Percentiles rank a stretch among this genome's conserved stretches.
Conservation (phyloP, 2,888 invertebrate species). For the Meandrusa payeni region DNA sequence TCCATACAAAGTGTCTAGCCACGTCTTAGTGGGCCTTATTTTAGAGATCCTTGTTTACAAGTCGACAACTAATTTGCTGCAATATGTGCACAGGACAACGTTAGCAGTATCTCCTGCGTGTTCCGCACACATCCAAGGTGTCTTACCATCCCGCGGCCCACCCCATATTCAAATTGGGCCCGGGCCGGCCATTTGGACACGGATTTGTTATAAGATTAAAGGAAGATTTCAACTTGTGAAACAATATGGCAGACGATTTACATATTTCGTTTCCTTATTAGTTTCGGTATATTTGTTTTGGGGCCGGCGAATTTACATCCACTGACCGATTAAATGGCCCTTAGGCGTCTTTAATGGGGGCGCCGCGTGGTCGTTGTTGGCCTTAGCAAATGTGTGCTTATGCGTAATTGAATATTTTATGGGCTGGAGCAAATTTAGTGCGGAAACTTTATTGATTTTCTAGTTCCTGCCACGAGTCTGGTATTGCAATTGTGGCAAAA, state of each 20-base stretch:
- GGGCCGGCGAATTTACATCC: conserved; percentile 79
- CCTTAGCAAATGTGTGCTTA: conserved; percentile 79
- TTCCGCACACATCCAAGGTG: conserved; percentile 76
- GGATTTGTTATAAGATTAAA: conserved; percentile 82
- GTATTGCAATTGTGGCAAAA: too few relatives aligned
- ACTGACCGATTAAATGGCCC: conserved; percentile 82
- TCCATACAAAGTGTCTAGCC: conserved; percentile 80
- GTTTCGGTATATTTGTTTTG: conserved; percentile 81
- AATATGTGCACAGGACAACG: conserved; percentile 81
- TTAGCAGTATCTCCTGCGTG: conserved; percentile 78
- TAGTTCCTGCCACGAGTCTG: too few relatives aligned
- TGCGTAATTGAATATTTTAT: conserved; percentile 81
- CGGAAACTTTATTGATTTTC: conserved; percentile 67
- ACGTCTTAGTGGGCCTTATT: conserved; percentile 75
- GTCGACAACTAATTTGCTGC: conserved; percentile 81
- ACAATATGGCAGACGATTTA: conserved; percentile 80
- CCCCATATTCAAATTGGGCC: conserved; percentile 75
- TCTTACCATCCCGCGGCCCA: conserved; percentile 64
- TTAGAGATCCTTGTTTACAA: conserved; percentile 77
- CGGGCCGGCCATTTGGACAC: conserved; percentile 80
- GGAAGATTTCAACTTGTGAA: conserved; percentile 81
- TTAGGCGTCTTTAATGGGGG: conserved; percentile 81
- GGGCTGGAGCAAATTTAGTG: conserved; percentile 67
- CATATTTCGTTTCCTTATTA: conserved; percentile 82
- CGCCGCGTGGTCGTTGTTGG: conserved; percentile 80